Evolutionary conservation across 2,797 vertebrate species (phyloP).

Genomic region (Poliocrania exsul): DNA sequence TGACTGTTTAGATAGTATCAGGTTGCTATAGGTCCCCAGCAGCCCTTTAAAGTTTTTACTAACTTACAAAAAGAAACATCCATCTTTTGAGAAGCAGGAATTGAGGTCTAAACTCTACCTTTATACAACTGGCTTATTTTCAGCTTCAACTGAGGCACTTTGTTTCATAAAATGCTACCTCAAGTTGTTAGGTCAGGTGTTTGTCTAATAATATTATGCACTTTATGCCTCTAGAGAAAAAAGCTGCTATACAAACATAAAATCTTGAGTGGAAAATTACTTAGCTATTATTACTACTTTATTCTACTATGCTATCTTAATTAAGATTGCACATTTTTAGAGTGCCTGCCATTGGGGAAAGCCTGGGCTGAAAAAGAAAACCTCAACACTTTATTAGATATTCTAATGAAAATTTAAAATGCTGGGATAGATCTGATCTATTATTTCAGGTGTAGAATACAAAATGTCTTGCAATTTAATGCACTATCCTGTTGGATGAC

Average conservation of each 20-base stretch:
- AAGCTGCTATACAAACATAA: not conserved
- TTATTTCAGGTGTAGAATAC: not conserved
- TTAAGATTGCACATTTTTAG: constrained; percentile 33
- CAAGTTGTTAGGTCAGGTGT: not conserved
- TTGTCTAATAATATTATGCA: not conserved
- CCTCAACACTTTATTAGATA: not conserved
- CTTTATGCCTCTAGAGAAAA: constrained; percentile 9
- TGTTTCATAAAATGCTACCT: not conserved
- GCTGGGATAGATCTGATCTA: not conserved
- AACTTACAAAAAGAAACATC: not conserved
- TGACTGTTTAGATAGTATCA: not conserved
- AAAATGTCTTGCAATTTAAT: not conserved
- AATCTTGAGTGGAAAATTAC: constrained; percentile 14
- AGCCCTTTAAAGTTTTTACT: not conserved
- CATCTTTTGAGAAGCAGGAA: not conserved
- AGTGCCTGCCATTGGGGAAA: not conserved
- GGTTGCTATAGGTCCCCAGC: not conserved
- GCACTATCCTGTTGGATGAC: not conserved
- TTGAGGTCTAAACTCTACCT: not conserved
- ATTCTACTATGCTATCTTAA: not conserved
- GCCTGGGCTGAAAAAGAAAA: not conserved
- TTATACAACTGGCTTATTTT: not conserved
- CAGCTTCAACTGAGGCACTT: not conserved
- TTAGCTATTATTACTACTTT: constrained; percentile 16
- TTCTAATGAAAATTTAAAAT: not conserved